These are phyloP conservation scores for Portevinia maculata DNA, from an alignment of 2,888 invertebrate species.

Conservation along the genomic window DNA sequence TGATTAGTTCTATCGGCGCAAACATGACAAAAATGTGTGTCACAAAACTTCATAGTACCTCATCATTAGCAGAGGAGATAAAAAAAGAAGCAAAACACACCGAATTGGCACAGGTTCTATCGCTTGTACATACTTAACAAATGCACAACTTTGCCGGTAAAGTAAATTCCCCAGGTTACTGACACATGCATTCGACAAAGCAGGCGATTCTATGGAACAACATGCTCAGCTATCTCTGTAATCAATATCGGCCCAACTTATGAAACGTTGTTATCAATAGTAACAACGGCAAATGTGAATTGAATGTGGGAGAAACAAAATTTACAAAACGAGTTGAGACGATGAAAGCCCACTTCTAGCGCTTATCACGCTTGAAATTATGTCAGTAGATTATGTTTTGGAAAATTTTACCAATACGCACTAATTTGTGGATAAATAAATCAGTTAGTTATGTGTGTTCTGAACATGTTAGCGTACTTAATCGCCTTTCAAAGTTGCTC, in stretches of 20 bases:
- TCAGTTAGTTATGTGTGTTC: background rate
- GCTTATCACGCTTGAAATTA: constrained; percentile 56
- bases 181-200: constrained; percentile 2
- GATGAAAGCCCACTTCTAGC: constrained; percentile 20
- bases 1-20: background rate
- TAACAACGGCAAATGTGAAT: constrained; percentile 14
- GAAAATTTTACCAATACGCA: constrained; percentile 1
- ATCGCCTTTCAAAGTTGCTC: constrained; percentile 17
- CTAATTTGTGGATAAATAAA: constrained; percentile 21
- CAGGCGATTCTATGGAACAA: background rate
- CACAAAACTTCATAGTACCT: background rate
- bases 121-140: constrained; percentile 3
- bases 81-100: constrained; percentile 1
- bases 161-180: constrained; percentile 3
- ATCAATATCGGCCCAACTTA: constrained; percentile 51
- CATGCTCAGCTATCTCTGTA: constrained; percentile 4
- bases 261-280: constrained; percentile 11
- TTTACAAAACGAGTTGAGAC: constrained; percentile 59
- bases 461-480: constrained; percentile 20
- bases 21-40: constrained; percentile 7
- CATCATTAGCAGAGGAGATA: constrained; percentile 8
- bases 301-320: constrained; percentile 5
- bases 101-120: background rate
- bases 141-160: constrained; percentile 29
- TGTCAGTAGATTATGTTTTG: constrained; percentile 63